A percentile compares a stretch with the other conserved stretches of the same genome.
Conservation (phyloP, 1,140 invertebrate species). For the Halictus rubicundus region DNA sequence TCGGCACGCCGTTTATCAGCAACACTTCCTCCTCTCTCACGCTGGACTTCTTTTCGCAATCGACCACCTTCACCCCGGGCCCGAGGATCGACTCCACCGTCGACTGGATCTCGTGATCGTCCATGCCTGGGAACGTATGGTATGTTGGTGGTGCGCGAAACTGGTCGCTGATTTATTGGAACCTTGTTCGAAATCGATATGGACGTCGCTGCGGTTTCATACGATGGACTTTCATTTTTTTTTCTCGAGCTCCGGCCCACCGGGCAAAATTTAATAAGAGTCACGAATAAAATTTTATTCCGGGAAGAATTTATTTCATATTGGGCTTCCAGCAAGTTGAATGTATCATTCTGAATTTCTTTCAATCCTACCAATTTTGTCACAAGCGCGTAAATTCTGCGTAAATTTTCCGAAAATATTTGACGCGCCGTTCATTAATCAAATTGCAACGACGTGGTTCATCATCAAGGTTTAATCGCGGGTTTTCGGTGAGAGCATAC, state of each 20-base stretch:
- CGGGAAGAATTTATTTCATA: too few species aligned
- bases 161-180: constrained; percentile 26
- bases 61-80: constrained; percentile 87
- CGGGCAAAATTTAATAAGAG: too few species aligned
- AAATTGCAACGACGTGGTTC: neutral
- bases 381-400: too few species aligned
- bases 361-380: too few species aligned
- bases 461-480: neutral
- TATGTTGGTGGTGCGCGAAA: constrained; percentile 25
- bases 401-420: neutral
- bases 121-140: constrained; percentile 79
- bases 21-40: constrained; percentile 88
- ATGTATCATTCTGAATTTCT: too few species aligned
- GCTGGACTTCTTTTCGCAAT: constrained; percentile 88
- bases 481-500: too few species aligned
- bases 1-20: constrained; percentile 87
- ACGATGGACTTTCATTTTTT: neutral
- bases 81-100: constrained; percentile 89
- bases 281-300: too few species aligned
- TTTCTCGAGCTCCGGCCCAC: too few species aligned
- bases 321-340: too few species aligned
- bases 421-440: neutral
- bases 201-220: constrained; percentile 19
- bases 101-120: constrained; percentile 88
- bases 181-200: constrained; percentile 66